Conservation (phyloP, 2,888 invertebrate species). For the Acronicta psi region DNA sequence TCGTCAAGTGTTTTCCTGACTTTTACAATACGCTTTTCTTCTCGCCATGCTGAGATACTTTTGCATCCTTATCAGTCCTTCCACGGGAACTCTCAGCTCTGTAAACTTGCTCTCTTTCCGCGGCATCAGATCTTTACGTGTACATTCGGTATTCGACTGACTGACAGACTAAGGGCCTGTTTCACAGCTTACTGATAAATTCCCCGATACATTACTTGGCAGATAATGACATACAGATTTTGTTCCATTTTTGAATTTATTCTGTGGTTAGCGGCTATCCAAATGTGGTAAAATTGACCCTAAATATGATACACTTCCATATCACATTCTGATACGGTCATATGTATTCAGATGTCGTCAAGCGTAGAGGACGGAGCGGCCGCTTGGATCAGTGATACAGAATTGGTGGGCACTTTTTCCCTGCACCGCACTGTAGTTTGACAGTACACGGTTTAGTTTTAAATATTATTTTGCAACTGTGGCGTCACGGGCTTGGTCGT, state of each 20-base stretch:
- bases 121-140: neutral
- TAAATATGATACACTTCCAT: neutral
- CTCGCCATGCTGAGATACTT: no score
- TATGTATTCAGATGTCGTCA: conserved; percentile 78
- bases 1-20: no score
- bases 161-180: neutral
- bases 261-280: no score
- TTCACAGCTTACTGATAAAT: no score
- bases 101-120: no score
- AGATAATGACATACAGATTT: no score
- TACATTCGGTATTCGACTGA: neutral
- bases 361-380: conserved; percentile 81
- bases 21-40: no score
- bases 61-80: no score
- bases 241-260: no score
- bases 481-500: conserved; percentile 30
- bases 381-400: conserved; percentile 87
- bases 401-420: conserved; percentile 82
- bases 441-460: conserved; percentile 63
- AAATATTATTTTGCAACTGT: conserved; percentile 46
- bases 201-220: no score
- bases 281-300: no score
- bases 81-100: no score
- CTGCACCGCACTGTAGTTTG: conserved; percentile 62
- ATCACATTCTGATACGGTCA: conserved; percentile 10